Evolutionary conservation across 2,797 vertebrate genomes (phyloP).

Genomic region (Crocidura indochinensis): DNA sequence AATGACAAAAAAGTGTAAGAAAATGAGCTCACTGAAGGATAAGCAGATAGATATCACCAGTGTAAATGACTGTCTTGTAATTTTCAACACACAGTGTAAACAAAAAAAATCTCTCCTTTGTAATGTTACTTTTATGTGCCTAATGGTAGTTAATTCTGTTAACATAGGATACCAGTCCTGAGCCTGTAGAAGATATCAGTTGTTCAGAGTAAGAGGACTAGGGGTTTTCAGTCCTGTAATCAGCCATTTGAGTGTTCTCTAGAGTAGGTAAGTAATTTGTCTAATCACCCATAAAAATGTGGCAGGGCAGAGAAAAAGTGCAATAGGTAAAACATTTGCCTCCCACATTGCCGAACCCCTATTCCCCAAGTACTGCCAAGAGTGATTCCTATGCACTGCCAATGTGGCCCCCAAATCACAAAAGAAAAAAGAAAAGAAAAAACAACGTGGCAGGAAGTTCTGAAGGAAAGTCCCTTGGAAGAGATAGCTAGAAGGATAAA

Average conservation of each 20-base stretch:
- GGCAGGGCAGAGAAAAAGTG: no score
- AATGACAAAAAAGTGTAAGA: slow-evolving; percentile 40
- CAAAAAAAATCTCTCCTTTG: background rate
- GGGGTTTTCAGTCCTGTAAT: slow-evolving; percentile 36
- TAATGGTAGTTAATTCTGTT: background rate
- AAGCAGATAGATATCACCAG: slow-evolving; percentile 26
- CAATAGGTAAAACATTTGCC: no score
- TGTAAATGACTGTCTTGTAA: background rate
- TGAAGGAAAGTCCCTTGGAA: background rate
- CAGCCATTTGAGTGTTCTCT: slow-evolving; percentile 65
- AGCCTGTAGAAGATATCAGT: fast-evolving
- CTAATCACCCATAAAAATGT: background rate
- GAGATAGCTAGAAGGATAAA: background rate
- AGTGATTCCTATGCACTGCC: no score
- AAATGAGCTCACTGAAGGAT: slow-evolving; percentile 17
- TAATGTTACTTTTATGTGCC: background rate
- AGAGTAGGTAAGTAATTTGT: background rate
- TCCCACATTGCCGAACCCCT: no score
- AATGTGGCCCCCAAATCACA: no score
- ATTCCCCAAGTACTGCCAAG: no score
- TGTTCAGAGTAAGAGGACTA: fast-evolving
- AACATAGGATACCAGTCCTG: background rate
- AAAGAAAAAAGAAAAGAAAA: no score
- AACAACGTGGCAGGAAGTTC: background rate
- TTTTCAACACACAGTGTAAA: slow-evolving; percentile 7